A percentile compares a stretch with the other conserved stretches of the same genome.
Evolutionary conservation across 1,140 invertebrate species (phyloP).

Genomic region (Oreohelix idahoensis): DNA sequence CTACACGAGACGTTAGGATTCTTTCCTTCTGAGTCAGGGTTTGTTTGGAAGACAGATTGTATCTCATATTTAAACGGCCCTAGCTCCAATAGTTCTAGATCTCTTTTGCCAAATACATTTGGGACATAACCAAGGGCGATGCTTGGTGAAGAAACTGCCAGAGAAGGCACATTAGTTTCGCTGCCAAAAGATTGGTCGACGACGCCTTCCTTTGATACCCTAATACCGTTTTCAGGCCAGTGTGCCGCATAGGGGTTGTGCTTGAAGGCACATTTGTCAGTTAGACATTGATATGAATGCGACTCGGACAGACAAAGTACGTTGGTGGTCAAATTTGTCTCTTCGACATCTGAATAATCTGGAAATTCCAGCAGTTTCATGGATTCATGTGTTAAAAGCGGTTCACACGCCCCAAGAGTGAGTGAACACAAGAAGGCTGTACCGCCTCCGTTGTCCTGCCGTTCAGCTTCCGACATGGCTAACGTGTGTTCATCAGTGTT

Average conservation of each 20-base stretch:
- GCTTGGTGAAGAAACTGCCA: background rate
- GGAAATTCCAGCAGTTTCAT: background rate
- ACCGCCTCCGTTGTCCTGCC: background rate
- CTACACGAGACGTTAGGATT: background rate
- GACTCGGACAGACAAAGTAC: background rate
- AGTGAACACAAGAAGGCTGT: slow-evolving; percentile 21
- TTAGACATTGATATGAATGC: background rate
- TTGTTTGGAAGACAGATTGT: background rate
- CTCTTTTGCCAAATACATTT: background rate
- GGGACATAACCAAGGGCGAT: background rate
- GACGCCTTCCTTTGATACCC: background rate
- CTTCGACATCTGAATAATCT: background rate
- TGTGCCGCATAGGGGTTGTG: background rate
- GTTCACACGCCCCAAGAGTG: slow-evolving; percentile 24
- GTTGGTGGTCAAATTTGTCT: background rate
- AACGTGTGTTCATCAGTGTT: background rate
- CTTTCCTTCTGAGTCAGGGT: background rate
- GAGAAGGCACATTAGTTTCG: background rate
- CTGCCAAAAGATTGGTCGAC: background rate
- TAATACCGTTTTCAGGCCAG: background rate
- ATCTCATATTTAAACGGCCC: background rate
- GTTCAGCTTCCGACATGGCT: background rate
- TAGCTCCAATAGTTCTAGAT: background rate
- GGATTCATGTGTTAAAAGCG: slow-evolving; percentile 14
- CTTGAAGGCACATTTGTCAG: background rate